Evolutionary conservation across 1,140 invertebrate species (phyloP).

Genomic region (Druon quercuslanigerum): DNA sequence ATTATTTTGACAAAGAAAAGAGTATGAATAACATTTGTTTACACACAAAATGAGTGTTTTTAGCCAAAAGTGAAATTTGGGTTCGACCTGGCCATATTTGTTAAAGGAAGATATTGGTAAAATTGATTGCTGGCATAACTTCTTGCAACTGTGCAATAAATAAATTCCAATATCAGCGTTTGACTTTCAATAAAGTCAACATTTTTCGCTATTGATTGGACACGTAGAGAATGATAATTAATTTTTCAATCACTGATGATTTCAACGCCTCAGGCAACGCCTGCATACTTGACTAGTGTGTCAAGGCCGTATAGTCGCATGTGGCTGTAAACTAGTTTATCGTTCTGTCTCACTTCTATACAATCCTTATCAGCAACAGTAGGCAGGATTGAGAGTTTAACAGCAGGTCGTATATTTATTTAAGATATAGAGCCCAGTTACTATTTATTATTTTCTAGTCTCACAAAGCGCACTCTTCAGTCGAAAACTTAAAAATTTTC

Average conservation of each 20-base stretch:
- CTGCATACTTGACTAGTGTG: conserved; percentile 29
- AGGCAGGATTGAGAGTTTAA: conserved; percentile 5
- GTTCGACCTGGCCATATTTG: no score
- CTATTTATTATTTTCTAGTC: no score
- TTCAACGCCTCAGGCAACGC: conserved; percentile 1
- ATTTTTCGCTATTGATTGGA: conserved; percentile 15
- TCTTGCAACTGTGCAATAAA: background rate
- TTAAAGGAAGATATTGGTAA: background rate
- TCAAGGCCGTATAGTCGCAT: conserved; percentile 3
- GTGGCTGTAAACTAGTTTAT: conserved; percentile 18
- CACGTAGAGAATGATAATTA: conserved; percentile 7
- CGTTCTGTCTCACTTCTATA: conserved; percentile 20
- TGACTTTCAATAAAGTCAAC: background rate
- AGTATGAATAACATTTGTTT: background rate
- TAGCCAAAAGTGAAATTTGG: no score
- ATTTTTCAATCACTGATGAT: conserved; percentile 21
- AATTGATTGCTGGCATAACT: background rate
- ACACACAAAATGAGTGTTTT: no score
- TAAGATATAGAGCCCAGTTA: no score
- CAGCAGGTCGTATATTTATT: background rate
- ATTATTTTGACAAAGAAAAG: conserved; percentile 5
- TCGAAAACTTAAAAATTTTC: no score
- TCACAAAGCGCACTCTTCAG: no score
- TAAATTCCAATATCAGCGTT: background rate
- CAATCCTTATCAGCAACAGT: conserved; percentile 22